Percentiles rank a stretch among this genome's conserved stretches.
Conservation (phyloP, 2,888 invertebrate genomes). For the Papilio protenor region DNA sequence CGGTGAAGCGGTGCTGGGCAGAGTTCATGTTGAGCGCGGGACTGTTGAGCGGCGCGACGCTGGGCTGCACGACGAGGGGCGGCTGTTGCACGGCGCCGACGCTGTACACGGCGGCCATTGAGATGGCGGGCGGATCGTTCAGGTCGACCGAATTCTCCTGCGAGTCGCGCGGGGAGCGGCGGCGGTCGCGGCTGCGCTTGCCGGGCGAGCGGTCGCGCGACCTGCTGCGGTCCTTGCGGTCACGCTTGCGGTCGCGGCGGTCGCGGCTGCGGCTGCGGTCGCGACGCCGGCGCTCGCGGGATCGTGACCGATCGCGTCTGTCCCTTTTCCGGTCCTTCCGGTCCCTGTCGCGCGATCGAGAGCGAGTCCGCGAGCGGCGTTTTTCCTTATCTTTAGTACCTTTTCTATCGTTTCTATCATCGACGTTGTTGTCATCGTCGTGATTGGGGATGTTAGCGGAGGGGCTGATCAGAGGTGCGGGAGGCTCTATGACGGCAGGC, state of each 20-base stretch:
- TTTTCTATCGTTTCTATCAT: constrained; percentile 61
- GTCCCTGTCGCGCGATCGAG: constrained; percentile 70
- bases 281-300: constrained; percentile 84
- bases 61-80: constrained; percentile 50
- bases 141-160: constrained; percentile 56
- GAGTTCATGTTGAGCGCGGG: constrained; percentile 48
- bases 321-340: constrained; percentile 77
- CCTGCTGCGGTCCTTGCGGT: constrained; percentile 82
- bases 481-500: constrained; percentile 78
- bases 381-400: constrained; percentile 68
- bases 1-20: constrained; percentile 59
- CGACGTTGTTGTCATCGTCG: constrained; percentile 64
- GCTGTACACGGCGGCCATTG: constrained; percentile 4
- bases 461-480: constrained; percentile 68
- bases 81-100: constrained; percentile 41
- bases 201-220: constrained; percentile 81
- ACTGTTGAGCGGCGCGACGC: constrained; percentile 54
- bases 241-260: constrained; percentile 75
- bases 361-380: constrained; percentile 64
- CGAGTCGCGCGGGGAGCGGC: constrained; percentile 69
- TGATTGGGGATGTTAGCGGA: constrained; percentile 54
- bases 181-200: constrained; percentile 81
- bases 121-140: constrained; percentile 43
- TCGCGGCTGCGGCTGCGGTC: constrained; percentile 86
- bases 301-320: constrained; percentile 81